Evolutionary conservation across 1,140 invertebrate genomes (phyloP), one percentile per base, ranked within the genome.

Genomic region (Drosophila oshimai): DNA sequence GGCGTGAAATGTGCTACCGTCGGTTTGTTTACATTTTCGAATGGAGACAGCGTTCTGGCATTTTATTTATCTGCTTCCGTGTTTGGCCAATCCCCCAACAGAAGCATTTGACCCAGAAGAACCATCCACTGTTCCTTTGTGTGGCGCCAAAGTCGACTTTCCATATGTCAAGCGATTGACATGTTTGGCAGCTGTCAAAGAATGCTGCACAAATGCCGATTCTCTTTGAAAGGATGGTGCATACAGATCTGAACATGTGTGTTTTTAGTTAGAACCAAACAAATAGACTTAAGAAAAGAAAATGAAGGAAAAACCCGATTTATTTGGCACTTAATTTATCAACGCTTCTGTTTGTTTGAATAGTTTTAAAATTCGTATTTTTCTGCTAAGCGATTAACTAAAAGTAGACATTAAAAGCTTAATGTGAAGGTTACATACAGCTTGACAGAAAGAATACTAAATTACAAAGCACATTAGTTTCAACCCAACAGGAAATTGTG

Each of bases 161-260:
- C 17, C 50, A 47, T n/a, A 10, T 54, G 22, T 34, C 37, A 42
- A 49, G 46, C 62, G 65, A 76, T 71, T 80, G 76, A 80, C 78
- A 67, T 71, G 77, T 71, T 61, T 81, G 77, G 65, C 77, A 80
- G 76, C 78, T 81, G 77, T 62, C 77, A 76, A 33, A 60, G 33
- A 51, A 61, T 31, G 45, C 22, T 12, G 36, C 55, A 72, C 37
- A 65, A 71, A 67, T 68, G 64, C 65, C 28, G 13, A 49, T 55
- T 41, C 31, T 61, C 10, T 41, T 24, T 15, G 10, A 29, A 41
- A 31, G 3, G 44, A 22, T 28, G 6, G 15, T 45, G 24, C 42
- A 47, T 45, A 15, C 22, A 29, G 18, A 29, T 39, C 24, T 13
- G 15, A 28, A 36, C 12, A 57, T 28, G 31, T 33, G 34, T 26